A percentile compares a stretch with the other conserved stretches of the same genome.
phyloP scores from a whole-genome alignment of 2,888 invertebrate genomes.

The Phania funesta region DNA sequence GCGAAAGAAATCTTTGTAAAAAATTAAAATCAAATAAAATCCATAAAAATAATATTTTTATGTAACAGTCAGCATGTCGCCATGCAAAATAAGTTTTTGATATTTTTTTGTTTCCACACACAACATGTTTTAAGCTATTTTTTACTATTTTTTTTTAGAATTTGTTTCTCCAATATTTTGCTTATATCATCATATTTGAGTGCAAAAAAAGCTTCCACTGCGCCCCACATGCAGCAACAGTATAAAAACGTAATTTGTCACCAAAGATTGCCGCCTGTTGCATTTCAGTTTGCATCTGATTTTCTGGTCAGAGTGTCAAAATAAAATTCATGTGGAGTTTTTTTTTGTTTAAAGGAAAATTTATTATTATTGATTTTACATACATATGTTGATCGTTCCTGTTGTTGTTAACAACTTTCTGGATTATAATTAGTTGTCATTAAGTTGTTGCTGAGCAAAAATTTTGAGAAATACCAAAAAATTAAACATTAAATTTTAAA shows the following conservation, averaged over 20 bases:
- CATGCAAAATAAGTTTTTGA: not conserved
- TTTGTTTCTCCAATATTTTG: conserved; percentile 28
- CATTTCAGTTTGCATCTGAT: not conserved
- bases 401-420: not conserved
- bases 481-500: not conserved
- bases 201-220: conserved; percentile 42
- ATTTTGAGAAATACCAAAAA: too few species aligned
- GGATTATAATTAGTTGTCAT: conserved; percentile 46
- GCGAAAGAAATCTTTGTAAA: not conserved
- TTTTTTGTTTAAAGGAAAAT: conserved; percentile 26
- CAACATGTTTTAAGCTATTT: conserved; percentile 36
- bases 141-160: not conserved
- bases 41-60: conserved; percentile 39
- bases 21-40: conserved; percentile 22
- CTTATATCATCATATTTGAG: conserved; percentile 44
- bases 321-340: conserved; percentile 52
- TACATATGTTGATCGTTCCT: conserved; percentile 11
- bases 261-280: not conserved
- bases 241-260: conserved; percentile 9
- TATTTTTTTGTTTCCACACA: conserved; percentile 5
- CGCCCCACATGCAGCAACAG: not conserved
- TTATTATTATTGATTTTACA: conserved; percentile 18
- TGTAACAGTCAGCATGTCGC: conserved; percentile 67
- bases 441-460: conserved; percentile 54
- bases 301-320: conserved; percentile 54